A percentile compares a stretch with the other conserved stretches of the same genome.
These are phyloP conservation scores for Dasyurus viverrinus DNA, from an alignment of 2,113 vertebrate species.

Conservation along the genomic window DNA sequence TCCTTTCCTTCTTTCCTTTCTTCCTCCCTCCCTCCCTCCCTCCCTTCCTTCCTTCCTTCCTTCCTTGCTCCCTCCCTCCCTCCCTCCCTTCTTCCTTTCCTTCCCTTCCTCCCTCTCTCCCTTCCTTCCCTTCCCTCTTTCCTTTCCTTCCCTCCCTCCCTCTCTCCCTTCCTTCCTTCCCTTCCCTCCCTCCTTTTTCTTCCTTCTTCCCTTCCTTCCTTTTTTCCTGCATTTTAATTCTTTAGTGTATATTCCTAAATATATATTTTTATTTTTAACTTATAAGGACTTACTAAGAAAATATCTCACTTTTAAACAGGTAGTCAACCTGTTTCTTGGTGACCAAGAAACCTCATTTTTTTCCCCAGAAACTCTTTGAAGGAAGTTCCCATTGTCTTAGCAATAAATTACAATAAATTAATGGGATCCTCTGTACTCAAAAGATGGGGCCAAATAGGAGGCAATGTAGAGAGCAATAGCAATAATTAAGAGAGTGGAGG, in stretches of 20 bases:
- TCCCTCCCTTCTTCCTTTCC: too few species aligned
- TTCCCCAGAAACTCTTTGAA: slow-evolving; percentile 54
- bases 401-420: slow-evolving; percentile 42
- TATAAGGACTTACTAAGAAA: slow-evolving; percentile 35
- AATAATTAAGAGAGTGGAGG: slow-evolving; percentile 77
- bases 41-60: too few species aligned
- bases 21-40: too few species aligned
- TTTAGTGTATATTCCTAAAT: neutral
- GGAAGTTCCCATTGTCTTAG: neutral
- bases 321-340: too few species aligned
- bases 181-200: too few species aligned
- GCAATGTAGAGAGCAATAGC: slow-evolving; percentile 68
- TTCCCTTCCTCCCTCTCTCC: too few species aligned
- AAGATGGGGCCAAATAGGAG: slow-evolving; percentile 56
- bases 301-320: slow-evolving; percentile 52
- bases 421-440: slow-evolving; percentile 58
- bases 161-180: too few species aligned
- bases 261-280: slow-evolving; percentile 15
- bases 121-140: neutral
- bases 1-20: too few species aligned
- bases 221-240: neutral
- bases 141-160: too few species aligned
- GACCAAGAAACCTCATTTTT: slow-evolving; percentile 34
- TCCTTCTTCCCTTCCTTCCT: neutral
- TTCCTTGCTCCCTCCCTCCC: too few species aligned